Evolutionary conservation across 2,888 invertebrate genomes (phyloP).

Genomic region (Germaria angustata): DNA sequence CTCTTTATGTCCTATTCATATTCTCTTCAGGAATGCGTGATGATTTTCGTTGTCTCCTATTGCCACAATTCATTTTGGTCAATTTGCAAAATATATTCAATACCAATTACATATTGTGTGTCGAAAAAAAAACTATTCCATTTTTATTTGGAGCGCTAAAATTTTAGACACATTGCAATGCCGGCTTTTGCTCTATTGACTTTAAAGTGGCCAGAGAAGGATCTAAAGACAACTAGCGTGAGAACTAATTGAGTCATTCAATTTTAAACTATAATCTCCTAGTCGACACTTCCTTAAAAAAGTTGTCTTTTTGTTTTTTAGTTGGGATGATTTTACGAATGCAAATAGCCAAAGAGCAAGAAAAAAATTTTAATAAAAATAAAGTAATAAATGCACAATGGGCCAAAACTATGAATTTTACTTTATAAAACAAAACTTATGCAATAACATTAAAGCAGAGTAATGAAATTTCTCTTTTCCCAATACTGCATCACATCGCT

Average conservation of each 20-base stretch:
- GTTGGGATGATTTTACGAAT: constrained; percentile 15
- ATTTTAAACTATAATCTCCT: constrained; percentile 52
- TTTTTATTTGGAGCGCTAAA: neutral
- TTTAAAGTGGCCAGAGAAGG: constrained; percentile 30
- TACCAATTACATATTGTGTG: constrained; percentile 43
- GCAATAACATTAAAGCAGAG: too few species aligned
- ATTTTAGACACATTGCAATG: constrained; percentile 32
- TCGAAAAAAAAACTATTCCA: neutral
- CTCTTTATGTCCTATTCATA: neutral
- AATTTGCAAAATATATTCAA: constrained; percentile 52
- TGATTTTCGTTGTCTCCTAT: neutral
- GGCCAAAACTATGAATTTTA: neutral
- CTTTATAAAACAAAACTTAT: neutral
- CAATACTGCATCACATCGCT: constrained; percentile 25
- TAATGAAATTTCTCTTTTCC: neutral
- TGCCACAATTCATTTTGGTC: constrained; percentile 48
- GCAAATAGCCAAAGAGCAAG: constrained; percentile 47
- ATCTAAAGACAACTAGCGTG: constrained; percentile 65
- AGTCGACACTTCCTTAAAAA: constrained; percentile 65
- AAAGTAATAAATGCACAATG: constrained; percentile 47
- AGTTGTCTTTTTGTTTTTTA: constrained; percentile 32
- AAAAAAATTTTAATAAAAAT: too few species aligned
- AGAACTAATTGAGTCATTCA: constrained; percentile 77
- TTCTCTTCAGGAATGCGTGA: neutral
- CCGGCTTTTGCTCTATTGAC: constrained; percentile 40